These are phyloP conservation scores for Pandemis heparana DNA, from an alignment of 2,888 invertebrate species.

Conservation along the genomic window DNA sequence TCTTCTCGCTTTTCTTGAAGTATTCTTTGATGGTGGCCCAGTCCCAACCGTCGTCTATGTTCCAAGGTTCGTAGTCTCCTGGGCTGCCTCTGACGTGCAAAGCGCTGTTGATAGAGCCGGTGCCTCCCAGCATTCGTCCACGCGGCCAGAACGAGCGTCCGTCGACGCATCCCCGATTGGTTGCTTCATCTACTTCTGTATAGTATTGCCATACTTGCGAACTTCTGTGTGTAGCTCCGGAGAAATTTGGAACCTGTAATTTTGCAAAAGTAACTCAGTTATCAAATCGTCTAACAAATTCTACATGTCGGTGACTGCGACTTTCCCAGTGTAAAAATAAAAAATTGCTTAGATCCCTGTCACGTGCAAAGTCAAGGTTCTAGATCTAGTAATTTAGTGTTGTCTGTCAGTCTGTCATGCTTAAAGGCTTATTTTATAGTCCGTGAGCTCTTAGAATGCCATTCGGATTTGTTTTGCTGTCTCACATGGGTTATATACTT, in stretches of 20 bases:
- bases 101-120: conserved; percentile 76
- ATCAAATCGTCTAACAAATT: not conserved
- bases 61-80: conserved; percentile 73
- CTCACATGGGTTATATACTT: too few relatives aligned
- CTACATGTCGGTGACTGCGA: too few relatives aligned
- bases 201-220: conserved; percentile 69
- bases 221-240: conserved; percentile 64
- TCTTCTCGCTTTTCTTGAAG: conserved; percentile 76
- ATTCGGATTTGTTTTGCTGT: too few relatives aligned
- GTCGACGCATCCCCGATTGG: conserved; percentile 60
- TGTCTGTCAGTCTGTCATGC: too few relatives aligned
- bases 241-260: conserved; percentile 75
- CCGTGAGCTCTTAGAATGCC: too few relatives aligned
- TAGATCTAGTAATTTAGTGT: too few relatives aligned
- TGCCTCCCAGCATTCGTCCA: conserved; percentile 75
- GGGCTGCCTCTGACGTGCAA: conserved; percentile 74
- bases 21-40: conserved; percentile 71
- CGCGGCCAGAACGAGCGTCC: conserved; percentile 75
- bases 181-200: conserved; percentile 67
- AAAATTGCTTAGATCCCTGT: too few relatives aligned
- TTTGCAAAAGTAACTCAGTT: not conserved
- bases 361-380: too few relatives aligned
- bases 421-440: too few relatives aligned
- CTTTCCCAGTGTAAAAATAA: too few relatives aligned
- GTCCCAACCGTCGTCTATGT: conserved; percentile 74